Evolutionary conservation across 2,888 invertebrate genomes (phyloP).

Genomic region (Drosophila conformis): DNA sequence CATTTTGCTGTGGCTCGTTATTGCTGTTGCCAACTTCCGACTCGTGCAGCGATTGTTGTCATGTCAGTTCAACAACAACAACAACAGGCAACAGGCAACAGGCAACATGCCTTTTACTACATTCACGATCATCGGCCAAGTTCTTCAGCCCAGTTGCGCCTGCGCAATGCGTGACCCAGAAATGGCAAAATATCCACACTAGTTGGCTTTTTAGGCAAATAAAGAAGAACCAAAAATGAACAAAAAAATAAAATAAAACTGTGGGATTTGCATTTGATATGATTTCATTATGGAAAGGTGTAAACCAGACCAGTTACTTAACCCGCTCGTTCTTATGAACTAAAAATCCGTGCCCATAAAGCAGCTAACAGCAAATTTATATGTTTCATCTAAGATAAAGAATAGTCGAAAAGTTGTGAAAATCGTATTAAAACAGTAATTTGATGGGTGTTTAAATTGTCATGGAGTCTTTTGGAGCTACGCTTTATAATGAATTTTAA

Average conservation of each 20-base stretch:
- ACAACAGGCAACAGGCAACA: not conserved
- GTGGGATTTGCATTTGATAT: constrained; percentile 57
- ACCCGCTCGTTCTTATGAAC: not conserved
- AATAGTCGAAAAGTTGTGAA: not conserved
- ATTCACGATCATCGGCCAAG: constrained; percentile 37
- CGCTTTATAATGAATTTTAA: not conserved
- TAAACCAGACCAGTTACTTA: constrained; percentile 14
- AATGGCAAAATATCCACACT: constrained; percentile 47
- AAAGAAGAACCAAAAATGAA: constrained; percentile 20
- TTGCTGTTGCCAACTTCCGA: constrained; percentile 39
- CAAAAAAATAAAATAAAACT: constrained; percentile 2
- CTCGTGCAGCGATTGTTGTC: constrained; percentile 51
- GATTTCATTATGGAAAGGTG: constrained; percentile 30
- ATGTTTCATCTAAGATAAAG: not conserved
- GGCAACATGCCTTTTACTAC: constrained; percentile 19
- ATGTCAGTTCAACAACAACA: constrained; percentile 27
- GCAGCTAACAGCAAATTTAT: constrained; percentile 1
- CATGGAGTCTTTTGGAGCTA: not conserved
- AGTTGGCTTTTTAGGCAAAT: constrained; percentile 29
- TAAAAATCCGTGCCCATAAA: constrained; percentile 5
- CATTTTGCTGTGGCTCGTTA: constrained; percentile 36
- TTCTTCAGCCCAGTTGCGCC: constrained; percentile 28
- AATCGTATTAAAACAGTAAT: not conserved
- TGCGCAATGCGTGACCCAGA: constrained; percentile 56
- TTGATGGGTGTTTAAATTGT: not conserved